Conservation (phyloP, 2,113 vertebrate species). For the Neolamprologus longior region DNA sequence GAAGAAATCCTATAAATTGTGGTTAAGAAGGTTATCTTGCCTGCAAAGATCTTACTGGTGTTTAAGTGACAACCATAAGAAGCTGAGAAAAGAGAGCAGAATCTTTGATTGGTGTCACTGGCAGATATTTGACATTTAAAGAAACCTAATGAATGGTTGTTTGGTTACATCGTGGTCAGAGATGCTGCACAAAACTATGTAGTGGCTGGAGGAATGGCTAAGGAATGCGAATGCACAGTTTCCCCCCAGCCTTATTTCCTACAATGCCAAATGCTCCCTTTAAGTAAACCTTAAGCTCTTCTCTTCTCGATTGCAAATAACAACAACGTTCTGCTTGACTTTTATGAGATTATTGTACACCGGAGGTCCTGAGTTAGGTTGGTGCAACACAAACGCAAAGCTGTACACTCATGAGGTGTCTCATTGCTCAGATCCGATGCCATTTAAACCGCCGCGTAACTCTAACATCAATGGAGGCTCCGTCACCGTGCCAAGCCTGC, state of each 20-base stretch:
- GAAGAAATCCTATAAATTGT: background rate
- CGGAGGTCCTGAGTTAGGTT: background rate
- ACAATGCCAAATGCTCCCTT: background rate
- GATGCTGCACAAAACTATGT: background rate
- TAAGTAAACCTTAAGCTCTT: background rate
- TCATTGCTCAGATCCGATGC: slow-evolving; percentile 66
- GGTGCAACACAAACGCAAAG: background rate
- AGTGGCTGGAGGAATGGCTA: background rate
- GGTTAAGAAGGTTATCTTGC: background rate
- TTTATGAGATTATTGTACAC: background rate
- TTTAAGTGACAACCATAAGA: background rate
- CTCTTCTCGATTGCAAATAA: background rate
- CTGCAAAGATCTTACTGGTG: background rate
- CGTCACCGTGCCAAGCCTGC: slow-evolving; percentile 26
- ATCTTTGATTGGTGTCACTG: background rate
- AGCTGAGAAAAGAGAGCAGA: background rate
- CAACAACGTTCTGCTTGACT: background rate
- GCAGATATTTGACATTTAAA: background rate
- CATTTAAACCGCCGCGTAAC: slow-evolving; percentile 59
- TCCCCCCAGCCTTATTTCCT: background rate
- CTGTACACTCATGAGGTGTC: background rate
- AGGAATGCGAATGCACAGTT: background rate
- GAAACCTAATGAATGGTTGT: background rate
- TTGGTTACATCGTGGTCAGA: background rate
- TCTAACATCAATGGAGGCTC: slow-evolving; percentile 46